Evolutionary conservation across 2,888 invertebrate species (phyloP).

Genomic region (Melinaea marsaeus): DNA sequence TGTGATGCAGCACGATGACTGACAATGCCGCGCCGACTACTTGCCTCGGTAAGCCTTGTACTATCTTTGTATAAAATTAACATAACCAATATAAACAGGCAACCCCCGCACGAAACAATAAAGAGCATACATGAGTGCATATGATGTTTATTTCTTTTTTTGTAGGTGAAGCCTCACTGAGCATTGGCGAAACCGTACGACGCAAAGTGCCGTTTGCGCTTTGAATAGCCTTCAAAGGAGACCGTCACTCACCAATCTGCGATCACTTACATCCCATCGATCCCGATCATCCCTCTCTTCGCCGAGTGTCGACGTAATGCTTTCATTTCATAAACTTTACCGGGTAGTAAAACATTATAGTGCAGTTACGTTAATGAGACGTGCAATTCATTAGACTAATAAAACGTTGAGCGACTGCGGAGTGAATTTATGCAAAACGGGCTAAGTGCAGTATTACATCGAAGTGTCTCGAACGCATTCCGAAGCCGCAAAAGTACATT

Average conservation of each 20-base stretch:
- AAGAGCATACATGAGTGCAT: not conserved
- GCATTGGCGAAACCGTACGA: conserved; percentile 47
- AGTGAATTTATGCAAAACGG: conserved; percentile 41
- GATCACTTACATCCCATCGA: conserved; percentile 34
- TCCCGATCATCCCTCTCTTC: conserved; percentile 12
- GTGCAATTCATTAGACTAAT: conserved; percentile 21
- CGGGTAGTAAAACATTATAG: conserved; percentile 15
- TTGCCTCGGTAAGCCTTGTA: conserved; percentile 58
- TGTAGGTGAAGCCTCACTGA: conserved; percentile 72
- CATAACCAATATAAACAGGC: not conserved
- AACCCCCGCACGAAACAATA: not conserved
- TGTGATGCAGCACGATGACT: conserved; percentile 76
- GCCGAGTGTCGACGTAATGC: conserved; percentile 11
- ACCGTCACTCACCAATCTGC: conserved; percentile 35
- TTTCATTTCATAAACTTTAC: conserved; percentile 10
- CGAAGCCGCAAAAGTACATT: conserved; percentile 47
- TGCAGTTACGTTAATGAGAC: conserved; percentile 6
- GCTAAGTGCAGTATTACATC: conserved; percentile 61
- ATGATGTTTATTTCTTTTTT: conserved; percentile 18
- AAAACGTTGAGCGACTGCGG: conserved; percentile 23
- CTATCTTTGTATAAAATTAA: not conserved
- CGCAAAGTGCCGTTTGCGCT: conserved; percentile 21
- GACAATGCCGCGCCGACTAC: conserved; percentile 67
- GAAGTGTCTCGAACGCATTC: conserved; percentile 51
- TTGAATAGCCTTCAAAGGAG: conserved; percentile 23